phyloP scores from a whole-genome alignment of 2,888 invertebrate genomes.

The Eilema caniola region DNA sequence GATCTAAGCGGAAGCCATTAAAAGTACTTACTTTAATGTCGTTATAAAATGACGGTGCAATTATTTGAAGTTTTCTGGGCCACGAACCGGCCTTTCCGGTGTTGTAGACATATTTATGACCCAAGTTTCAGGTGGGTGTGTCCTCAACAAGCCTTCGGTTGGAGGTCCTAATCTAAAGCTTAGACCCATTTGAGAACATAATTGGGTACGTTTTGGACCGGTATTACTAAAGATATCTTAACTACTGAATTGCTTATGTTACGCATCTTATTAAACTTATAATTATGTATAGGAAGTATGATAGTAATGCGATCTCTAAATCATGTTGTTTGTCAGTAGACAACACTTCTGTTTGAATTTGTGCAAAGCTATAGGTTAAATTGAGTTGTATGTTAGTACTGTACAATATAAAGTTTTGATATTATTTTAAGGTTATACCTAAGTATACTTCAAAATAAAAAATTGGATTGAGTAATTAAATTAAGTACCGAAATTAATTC shows the following conservation, averaged over 20 bases:
- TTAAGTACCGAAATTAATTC: too few relatives aligned
- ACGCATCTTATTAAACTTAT: too few relatives aligned
- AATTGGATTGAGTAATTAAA: too few relatives aligned
- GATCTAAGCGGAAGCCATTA: neutral
- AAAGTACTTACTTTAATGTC: conserved; percentile 19
- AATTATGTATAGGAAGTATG: too few relatives aligned
- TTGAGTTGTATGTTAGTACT: too few relatives aligned
- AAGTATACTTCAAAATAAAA: too few relatives aligned
- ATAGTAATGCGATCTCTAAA: too few relatives aligned
- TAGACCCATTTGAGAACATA: conserved; percentile 30
- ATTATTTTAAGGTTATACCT: too few relatives aligned
- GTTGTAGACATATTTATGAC: conserved; percentile 39
- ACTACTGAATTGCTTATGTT: neutral
- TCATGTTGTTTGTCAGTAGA: too few relatives aligned
- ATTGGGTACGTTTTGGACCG: conserved; percentile 16
- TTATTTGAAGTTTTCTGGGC: conserved; percentile 22
- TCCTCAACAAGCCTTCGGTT: conserved; percentile 31
- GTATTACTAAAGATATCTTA: neutral
- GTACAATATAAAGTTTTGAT: too few relatives aligned
- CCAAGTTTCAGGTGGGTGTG: conserved; percentile 36
- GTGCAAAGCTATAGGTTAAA: too few relatives aligned
- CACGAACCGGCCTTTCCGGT: conserved; percentile 21
- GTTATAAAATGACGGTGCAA: conserved; percentile 25
- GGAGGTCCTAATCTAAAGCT: conserved; percentile 19
- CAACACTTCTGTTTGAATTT: too few relatives aligned